Conservation (phyloP, 2,888 invertebrate species). For the Pollenia amentaria region DNA sequence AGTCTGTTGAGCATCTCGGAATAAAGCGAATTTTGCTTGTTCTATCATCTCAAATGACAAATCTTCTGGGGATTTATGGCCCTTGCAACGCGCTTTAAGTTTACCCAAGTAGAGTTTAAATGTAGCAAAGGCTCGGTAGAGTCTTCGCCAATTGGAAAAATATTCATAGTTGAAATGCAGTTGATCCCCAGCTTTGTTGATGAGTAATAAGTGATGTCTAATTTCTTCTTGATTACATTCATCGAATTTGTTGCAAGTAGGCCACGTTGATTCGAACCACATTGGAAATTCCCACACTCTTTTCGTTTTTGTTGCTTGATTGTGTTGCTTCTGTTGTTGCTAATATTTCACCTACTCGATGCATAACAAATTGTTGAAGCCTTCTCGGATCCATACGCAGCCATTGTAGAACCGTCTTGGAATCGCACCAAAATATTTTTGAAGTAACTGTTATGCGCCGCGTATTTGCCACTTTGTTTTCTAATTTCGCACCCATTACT, state of each 20-base stretch:
- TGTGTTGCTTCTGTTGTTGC: constrained; percentile 53
- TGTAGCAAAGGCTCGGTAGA: constrained; percentile 33
- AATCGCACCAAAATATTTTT: background rate
- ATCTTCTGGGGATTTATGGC: background rate
- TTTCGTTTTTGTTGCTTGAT: constrained; percentile 34
- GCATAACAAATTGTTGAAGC: constrained; percentile 41
- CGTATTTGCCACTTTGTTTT: constrained; percentile 27
- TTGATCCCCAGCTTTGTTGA: background rate
- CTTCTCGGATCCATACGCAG: background rate
- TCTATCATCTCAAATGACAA: constrained; percentile 50
- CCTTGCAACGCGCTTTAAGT: constrained; percentile 38
- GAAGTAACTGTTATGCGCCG: constrained; percentile 12
- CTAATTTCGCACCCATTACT: constrained; percentile 49
- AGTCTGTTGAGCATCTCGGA: background rate
- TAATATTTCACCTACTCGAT: constrained; percentile 67
- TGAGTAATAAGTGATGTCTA: constrained; percentile 20
- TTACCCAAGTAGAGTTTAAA: constrained; percentile 26
- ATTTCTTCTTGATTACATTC: constrained; percentile 33
- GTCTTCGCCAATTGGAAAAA: constrained; percentile 49
- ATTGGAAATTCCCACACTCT: background rate
- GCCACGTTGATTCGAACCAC: constrained; percentile 42
- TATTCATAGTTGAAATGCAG: constrained; percentile 16
- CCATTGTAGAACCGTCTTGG: background rate
- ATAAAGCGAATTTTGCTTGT: constrained; percentile 30
- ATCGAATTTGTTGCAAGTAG: constrained; percentile 7